phyloP scores from a whole-genome alignment of 2,113 vertebrate species.

The Colistium nudipinnis region DNA sequence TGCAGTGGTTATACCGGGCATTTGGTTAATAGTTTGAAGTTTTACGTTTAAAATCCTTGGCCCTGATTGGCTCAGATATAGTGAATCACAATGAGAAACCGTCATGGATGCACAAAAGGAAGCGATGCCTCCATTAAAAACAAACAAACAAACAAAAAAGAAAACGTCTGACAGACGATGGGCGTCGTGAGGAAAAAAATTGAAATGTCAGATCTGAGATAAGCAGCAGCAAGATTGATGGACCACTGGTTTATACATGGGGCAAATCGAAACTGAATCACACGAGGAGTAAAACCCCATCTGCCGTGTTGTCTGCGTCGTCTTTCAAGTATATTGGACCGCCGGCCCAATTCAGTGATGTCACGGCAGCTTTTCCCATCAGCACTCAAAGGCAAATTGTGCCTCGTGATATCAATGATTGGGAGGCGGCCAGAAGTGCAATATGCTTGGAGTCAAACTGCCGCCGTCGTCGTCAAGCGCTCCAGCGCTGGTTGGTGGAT shows the following conservation, averaged over 20 bases:
- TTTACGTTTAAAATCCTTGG: no score
- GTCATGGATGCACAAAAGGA: slow-evolving; percentile 4
- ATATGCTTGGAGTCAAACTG: background rate
- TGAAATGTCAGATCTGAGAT: slow-evolving; percentile 5
- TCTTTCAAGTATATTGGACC: background rate
- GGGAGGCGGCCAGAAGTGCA: slow-evolving; percentile 3
- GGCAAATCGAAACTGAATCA: background rate
- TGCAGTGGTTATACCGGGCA: background rate
- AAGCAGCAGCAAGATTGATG: slow-evolving; percentile 4
- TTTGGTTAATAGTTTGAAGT: background rate
- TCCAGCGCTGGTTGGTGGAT: background rate
- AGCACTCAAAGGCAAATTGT: background rate
- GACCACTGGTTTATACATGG: background rate
- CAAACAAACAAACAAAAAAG: background rate
- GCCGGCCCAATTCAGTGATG: background rate
- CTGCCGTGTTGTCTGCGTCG: slow-evolving; percentile 10
- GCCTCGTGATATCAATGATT: background rate
- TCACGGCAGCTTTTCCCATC: slow-evolving; percentile 4
- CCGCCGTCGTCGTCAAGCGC: background rate
- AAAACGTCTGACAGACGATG: no score
- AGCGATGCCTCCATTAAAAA: background rate
- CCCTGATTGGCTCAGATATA: no score
- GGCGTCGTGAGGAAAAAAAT: no score
- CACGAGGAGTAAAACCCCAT: background rate
- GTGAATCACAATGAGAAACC: no score